Percentiles rank a stretch among this genome's conserved stretches.
Evolutionary conservation across 1,140 invertebrate species (phyloP).

Genomic region (Nomia melanderi): DNA sequence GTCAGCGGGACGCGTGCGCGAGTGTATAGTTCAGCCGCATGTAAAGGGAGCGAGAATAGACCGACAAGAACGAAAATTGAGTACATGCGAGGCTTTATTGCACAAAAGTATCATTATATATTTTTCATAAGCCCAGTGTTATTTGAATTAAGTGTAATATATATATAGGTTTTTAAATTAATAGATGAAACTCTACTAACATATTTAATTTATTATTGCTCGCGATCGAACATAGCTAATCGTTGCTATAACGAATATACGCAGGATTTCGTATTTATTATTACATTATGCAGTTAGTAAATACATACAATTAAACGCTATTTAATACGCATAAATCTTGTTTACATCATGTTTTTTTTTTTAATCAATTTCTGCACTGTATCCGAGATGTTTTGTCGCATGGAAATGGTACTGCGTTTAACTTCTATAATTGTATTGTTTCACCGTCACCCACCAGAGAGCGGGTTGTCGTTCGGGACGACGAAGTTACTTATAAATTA

Average conservation of each 20-base stretch:
- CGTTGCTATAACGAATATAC: constrained; percentile 59
- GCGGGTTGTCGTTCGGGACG: not conserved
- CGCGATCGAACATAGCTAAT: constrained; percentile 38
- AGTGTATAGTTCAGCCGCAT: not conserved
- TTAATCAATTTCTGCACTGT: constrained; percentile 35
- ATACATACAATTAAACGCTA: constrained; percentile 57
- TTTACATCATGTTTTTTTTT: constrained; percentile 45
- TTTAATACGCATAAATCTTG: constrained; percentile 57
- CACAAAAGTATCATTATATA: constrained; percentile 80
- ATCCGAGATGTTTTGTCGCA: constrained; percentile 33
- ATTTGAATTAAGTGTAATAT: constrained; percentile 71
- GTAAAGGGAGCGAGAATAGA: not conserved
- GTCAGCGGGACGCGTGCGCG: constrained; percentile 9
- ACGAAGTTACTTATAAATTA: not conserved
- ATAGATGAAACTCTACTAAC: constrained; percentile 60
- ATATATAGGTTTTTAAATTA: constrained; percentile 65
- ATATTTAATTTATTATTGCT: constrained; percentile 72
- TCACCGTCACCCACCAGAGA: constrained; percentile 32
- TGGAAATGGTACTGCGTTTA: constrained; percentile 21
- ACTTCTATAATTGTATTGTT: not conserved
- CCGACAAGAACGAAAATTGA: constrained; percentile 40
- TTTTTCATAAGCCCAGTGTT: constrained; percentile 79
- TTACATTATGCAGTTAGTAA: constrained; percentile 62
- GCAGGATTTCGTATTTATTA: constrained; percentile 66
- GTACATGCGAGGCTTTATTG: constrained; percentile 71